These are phyloP conservation scores for Boleophthalmus pectinirostris DNA, from an alignment of 2,113 vertebrate species.

Conservation along the genomic window DNA sequence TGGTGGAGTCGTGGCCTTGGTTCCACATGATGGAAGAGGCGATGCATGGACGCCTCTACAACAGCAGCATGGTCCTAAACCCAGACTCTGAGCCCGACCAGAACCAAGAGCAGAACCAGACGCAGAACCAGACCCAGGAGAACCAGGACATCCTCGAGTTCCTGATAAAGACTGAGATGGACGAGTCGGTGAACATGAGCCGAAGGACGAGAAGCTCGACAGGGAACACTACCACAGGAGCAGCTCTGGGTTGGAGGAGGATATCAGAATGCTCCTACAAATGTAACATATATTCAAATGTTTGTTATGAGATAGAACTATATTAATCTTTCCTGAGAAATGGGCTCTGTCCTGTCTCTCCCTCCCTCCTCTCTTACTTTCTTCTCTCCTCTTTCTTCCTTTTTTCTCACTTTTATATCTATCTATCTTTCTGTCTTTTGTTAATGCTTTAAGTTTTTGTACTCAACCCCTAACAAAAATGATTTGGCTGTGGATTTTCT, in stretches of 20 bases:
- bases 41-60: conserved; percentile 72
- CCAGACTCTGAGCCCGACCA: conserved; percentile 16
- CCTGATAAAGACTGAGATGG: conserved; percentile 76
- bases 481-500: no score
- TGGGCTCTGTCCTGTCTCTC: no score
- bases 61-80: conserved; percentile 61
- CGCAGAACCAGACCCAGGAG: conserved; percentile 33
- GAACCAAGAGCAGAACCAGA: conserved; percentile 27
- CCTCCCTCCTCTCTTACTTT: no score
- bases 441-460: no score
- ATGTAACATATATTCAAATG: conserved; percentile 34
- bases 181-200: conserved; percentile 51
- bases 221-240: conserved; percentile 30
- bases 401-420: no score
- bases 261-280: conserved; percentile 72
- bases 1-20: conserved; percentile 77
- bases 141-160: conserved; percentile 73
- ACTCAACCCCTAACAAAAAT: no score
- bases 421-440: no score
- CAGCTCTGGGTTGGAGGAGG: conserved; percentile 71
- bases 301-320: neutral
- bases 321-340: no score
- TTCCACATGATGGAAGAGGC: conserved; percentile 79
- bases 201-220: conserved; percentile 1
- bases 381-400: no score